phyloP scores from a whole-genome alignment of 2,113 vertebrate genomes.

The Bos indicus region DNA sequence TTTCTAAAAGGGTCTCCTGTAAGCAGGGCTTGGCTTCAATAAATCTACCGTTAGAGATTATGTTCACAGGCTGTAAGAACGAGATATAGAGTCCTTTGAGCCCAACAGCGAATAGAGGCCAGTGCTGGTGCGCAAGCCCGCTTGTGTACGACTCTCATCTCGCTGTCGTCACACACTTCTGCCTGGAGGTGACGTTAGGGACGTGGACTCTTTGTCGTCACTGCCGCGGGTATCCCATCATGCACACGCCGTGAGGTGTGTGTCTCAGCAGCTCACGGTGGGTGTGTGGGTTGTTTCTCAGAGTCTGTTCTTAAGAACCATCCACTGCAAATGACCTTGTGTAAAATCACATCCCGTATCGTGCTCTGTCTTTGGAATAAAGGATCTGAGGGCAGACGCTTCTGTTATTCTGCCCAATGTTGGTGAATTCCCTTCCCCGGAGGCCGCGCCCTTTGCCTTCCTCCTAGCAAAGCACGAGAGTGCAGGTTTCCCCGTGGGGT shows the following conservation, averaged over 20 bases:
- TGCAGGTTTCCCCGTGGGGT: background rate
- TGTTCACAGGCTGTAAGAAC: background rate
- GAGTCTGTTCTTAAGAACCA: background rate
- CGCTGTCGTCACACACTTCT: rapidly evolving
- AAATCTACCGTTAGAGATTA: background rate
- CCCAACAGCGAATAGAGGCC: background rate
- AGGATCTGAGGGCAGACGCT: background rate
- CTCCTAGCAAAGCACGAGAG: rapidly evolving
- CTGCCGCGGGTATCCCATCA: rapidly evolving
- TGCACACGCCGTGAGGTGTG: rapidly evolving
- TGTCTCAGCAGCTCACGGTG: rapidly evolving
- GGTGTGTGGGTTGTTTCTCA: background rate
- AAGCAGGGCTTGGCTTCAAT: background rate
- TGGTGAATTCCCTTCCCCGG: background rate
- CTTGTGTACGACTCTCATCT: rapidly evolving
- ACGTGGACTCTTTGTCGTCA: background rate
- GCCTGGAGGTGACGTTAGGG: rapidly evolving
- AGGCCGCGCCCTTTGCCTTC: rapidly evolving
- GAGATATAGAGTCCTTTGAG: background rate
- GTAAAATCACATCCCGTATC: rapidly evolving
- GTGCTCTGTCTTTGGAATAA: background rate
- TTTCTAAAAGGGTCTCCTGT: background rate
- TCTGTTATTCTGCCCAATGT: rapidly evolving
- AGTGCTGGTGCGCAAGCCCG: rapidly evolving
- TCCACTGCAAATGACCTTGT: rapidly evolving